A percentile compares a stretch with the other conserved stretches of the same genome.
Evolutionary conservation across 1,140 invertebrate genomes (phyloP).

Genomic region (Leptopilina boulardi): DNA sequence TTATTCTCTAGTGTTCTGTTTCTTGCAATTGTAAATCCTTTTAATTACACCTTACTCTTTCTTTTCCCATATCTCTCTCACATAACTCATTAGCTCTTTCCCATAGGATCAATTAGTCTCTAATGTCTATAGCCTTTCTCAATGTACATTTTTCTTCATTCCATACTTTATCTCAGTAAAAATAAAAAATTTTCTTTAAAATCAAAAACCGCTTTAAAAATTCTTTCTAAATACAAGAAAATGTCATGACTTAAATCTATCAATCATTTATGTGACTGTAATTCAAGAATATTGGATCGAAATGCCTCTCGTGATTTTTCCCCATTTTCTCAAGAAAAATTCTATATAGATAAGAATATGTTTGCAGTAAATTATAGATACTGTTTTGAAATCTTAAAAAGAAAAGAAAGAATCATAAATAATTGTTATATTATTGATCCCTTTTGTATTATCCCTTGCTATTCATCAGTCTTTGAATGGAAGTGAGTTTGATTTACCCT

Average conservation of each 20-base stretch:
- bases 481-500: neutral
- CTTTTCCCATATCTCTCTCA: slow-evolving; percentile 9
- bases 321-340: too few relatives aligned
- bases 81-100: slow-evolving; percentile 39
- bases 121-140: slow-evolving; percentile 31
- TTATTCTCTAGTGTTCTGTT: slow-evolving; percentile 52
- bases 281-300: too few relatives aligned
- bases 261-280: too few relatives aligned
- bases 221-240: neutral
- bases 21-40: slow-evolving; percentile 39
- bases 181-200: neutral
- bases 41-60: slow-evolving; percentile 35
- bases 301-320: too few relatives aligned
- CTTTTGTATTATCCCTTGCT: neutral
- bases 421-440: neutral
- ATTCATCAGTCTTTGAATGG: neutral
- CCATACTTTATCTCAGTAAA: neutral
- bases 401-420: too few relatives aligned
- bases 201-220: neutral
- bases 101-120: neutral
- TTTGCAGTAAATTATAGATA: neutral
- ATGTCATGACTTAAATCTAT: neutral
- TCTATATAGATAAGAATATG: too few relatives aligned
- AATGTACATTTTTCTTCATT: slow-evolving; percentile 29
- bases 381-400: neutral